phyloP scores from a whole-genome alignment of 2,113 vertebrate species.

The Sturnira hondurensis region DNA sequence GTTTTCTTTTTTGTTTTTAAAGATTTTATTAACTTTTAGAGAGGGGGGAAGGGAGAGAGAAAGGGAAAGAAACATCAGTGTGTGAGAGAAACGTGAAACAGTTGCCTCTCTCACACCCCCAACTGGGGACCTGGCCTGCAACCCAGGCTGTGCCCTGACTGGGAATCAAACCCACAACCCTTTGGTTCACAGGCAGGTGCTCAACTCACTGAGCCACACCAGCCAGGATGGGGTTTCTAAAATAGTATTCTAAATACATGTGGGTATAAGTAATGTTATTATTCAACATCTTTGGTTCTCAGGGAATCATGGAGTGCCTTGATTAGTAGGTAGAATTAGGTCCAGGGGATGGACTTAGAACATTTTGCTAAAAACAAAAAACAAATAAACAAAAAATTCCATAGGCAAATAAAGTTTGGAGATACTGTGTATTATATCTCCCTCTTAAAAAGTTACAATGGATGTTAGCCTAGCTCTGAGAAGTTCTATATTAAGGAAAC shows the following conservation, averaged over 20 bases:
- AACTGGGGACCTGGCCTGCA: too few species aligned
- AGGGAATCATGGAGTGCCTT: background rate
- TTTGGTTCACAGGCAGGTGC: too few species aligned
- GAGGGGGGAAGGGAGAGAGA: too few species aligned
- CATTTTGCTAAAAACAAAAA: background rate
- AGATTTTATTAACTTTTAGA: background rate
- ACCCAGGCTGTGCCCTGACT: too few species aligned
- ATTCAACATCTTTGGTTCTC: background rate
- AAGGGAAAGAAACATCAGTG: too few species aligned
- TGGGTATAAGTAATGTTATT: background rate
- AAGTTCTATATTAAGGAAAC: background rate
- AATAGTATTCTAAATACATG: conserved; percentile 22
- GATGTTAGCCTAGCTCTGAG: background rate
- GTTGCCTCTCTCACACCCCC: too few species aligned
- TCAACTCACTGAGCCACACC: too few species aligned
- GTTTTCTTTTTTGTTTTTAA: background rate
- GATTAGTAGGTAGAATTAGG: background rate
- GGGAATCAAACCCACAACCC: too few species aligned
- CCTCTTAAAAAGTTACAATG: background rate
- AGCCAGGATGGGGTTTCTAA: background rate
- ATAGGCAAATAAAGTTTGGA: background rate
- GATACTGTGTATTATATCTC: background rate
- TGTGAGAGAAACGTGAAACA: too few species aligned
- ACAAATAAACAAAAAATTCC: background rate
- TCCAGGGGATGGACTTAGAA: background rate